Percentiles rank a stretch among this genome's conserved stretches.
phyloP scores from a whole-genome alignment of 2,797 vertebrate species.

The Otolemur crassicaudatus region DNA sequence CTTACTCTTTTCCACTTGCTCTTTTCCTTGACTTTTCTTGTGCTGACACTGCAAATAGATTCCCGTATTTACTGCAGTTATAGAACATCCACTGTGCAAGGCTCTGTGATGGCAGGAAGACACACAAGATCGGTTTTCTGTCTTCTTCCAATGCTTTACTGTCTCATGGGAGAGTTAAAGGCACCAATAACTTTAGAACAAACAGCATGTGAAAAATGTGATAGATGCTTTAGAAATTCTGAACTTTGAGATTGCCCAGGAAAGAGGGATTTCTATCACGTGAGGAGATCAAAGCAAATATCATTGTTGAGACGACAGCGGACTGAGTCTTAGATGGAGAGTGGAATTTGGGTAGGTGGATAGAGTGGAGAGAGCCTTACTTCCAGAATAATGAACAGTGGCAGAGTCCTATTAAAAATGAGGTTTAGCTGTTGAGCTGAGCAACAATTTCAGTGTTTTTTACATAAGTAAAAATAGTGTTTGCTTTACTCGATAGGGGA shows the following conservation, averaged over 20 bases:
- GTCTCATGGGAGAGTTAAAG: slow-evolving; percentile 26
- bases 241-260: not conserved
- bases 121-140: not conserved
- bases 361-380: not conserved
- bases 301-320: not conserved
- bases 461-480: not conserved
- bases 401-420: not conserved
- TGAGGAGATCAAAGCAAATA: slow-evolving; percentile 43
- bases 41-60: not conserved
- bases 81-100: not conserved
- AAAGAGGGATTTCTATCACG: not conserved
- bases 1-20: not conserved
- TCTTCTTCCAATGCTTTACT: slow-evolving; percentile 6
- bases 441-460: not conserved
- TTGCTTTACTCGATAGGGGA: slow-evolving; percentile 7
- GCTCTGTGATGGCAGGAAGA: not conserved
- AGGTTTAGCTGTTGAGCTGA: not conserved
- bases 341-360: not conserved
- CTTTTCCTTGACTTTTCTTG: not conserved
- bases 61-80: not conserved
- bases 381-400: not conserved
- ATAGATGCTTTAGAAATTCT: not conserved
- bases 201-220: not conserved
- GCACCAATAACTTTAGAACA: slow-evolving; percentile 13
- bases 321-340: not conserved